A percentile compares a stretch with the other conserved stretches of the same genome.
These are phyloP conservation scores for Sander lucioperca DNA, from an alignment of 2,113 vertebrate species.

Conservation along the genomic window DNA sequence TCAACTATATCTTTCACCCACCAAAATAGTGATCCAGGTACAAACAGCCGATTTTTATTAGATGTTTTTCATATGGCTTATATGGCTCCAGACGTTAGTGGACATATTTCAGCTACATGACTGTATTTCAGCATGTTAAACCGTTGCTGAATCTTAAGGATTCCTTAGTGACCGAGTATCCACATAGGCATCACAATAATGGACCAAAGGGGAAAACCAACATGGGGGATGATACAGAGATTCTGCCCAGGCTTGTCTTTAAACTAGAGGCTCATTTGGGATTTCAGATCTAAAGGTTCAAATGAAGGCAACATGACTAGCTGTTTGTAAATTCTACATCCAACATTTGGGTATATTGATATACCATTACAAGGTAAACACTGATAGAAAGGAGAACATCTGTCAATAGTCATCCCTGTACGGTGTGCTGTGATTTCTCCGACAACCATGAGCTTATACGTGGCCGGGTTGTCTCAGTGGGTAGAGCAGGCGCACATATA, in stretches of 20 bases:
- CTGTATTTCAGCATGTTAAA: not conserved
- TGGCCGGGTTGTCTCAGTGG: no score
- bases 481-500: no score
- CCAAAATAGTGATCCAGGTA: not conserved
- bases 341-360: not conserved
- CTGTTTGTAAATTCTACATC: not conserved
- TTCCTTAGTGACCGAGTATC: not conserved
- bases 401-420: not conserved
- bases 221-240: not conserved
- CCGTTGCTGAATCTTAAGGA: not conserved
- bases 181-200: not conserved
- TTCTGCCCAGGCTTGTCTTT: not conserved
- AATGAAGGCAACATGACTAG: not conserved
- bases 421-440: not conserved
- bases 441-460: no score
- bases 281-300: not conserved
- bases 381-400: not conserved
- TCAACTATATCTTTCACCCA: not conserved
- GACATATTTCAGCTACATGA: not conserved
- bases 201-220: not conserved
- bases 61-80: not conserved
- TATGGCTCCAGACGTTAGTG: not conserved
- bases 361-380: not conserved
- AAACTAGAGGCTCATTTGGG: not conserved
- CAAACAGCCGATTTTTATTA: not conserved